Evolutionary conservation across 2,113 vertebrate species (phyloP).

Genomic region (Sterna hirundo): DNA sequence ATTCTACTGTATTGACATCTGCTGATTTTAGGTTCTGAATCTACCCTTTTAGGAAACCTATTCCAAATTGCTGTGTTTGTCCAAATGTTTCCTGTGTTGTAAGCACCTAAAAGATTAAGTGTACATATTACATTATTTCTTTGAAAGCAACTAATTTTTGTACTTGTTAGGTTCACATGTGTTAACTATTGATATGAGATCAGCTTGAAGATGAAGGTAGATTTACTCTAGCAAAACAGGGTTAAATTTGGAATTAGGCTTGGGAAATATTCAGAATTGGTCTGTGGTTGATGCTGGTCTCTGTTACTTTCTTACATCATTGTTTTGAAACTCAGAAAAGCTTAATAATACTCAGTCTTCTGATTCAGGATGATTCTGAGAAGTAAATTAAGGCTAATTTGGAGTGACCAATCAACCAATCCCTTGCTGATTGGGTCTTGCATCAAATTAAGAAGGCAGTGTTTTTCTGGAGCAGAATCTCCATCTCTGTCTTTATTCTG

Average conservation of each 20-base stretch:
- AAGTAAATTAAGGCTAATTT: not conserved
- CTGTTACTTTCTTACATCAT: not conserved
- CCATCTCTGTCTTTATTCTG: not conserved
- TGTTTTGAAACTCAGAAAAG: not conserved
- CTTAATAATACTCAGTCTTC: not conserved
- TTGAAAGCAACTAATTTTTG: not conserved
- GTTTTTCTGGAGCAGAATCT: not conserved
- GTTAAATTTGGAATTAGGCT: not conserved
- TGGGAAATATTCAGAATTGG: not conserved
- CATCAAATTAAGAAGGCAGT: not conserved
- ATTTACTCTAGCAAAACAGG: not conserved
- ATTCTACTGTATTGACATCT: not conserved
- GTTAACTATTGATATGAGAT: not conserved
- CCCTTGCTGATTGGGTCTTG: not conserved
- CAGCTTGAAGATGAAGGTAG: not conserved
- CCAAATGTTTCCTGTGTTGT: not conserved
- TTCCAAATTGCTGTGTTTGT: not conserved
- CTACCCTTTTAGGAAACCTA: not conserved
- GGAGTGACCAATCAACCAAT: not conserved
- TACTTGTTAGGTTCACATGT: not conserved
- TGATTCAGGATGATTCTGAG: not conserved
- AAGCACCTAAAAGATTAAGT: not conserved
- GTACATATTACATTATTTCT: not conserved
- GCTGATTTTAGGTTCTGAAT: not conserved
- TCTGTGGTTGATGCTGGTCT: not conserved